Evolutionary conservation across 2,797 vertebrate species (phyloP).

Genomic region (Mallotus villosus): DNA sequence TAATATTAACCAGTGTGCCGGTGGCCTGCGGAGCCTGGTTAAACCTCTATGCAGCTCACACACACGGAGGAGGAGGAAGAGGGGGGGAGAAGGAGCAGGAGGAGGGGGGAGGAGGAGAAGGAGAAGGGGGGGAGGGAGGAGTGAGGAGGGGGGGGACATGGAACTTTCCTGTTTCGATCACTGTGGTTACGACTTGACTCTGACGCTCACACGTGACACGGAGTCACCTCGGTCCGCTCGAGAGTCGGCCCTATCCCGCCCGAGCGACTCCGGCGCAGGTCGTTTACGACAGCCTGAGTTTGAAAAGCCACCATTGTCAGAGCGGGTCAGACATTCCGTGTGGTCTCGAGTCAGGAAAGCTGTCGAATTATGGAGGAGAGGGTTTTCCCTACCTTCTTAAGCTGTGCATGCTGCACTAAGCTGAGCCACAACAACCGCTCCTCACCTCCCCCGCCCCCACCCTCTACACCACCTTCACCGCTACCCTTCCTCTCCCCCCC

Average conservation of each 20-base stretch:
- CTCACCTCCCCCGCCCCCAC: constrained; percentile 9
- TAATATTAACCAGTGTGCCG: constrained; percentile 83
- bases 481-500: constrained; percentile 41
- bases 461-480: constrained; percentile 29
- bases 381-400: constrained; percentile 4
- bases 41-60: constrained; percentile 72
- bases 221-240: too few species aligned
- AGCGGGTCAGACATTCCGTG: background rate
- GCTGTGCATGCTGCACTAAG: constrained; percentile 22
- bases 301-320: too few species aligned
- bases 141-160: too few species aligned
- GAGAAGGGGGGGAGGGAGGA: too few species aligned
- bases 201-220: too few species aligned
- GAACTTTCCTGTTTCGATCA: constrained; percentile 17
- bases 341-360: constrained; percentile 1
- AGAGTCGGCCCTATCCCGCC: too few species aligned
- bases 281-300: too few species aligned
- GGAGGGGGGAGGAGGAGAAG: too few species aligned
- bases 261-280: too few species aligned
- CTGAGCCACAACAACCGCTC: constrained; percentile 14
- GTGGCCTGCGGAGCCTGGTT: constrained; percentile 71
- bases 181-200: too few species aligned
- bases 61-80: background rate
- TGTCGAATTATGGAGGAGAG: constrained; percentile 19
- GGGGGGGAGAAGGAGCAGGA: too few species aligned